A percentile compares a stretch with the other conserved stretches of the same genome.
phyloP scores from a whole-genome alignment of 37 sponge, comb jelly and placozoan species.

The Petrosia ficiformis region DNA sequence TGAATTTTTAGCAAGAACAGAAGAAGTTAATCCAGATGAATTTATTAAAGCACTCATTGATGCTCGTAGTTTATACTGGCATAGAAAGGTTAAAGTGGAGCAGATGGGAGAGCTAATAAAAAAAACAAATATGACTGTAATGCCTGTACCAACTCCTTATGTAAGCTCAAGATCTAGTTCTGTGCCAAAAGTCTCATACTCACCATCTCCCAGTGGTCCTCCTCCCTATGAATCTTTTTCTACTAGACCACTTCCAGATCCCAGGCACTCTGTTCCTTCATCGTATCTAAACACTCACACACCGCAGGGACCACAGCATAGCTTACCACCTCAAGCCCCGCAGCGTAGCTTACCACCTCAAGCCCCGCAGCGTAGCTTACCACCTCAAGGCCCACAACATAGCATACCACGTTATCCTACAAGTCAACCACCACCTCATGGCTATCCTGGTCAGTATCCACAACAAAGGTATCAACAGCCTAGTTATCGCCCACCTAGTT shows the following conservation, averaged over 20 bases:
- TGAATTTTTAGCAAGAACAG: constrained; percentile 26
- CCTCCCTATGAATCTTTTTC: neutral
- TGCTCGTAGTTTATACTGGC: constrained; percentile 47
- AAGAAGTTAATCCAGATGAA: constrained; percentile 23
- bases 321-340: too few relatives aligned
- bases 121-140: neutral
- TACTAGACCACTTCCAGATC: neutral
- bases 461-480: too few relatives aligned
- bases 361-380: too few relatives aligned
- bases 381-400: too few relatives aligned
- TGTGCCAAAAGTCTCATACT: neutral
- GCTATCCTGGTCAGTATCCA: too few relatives aligned
- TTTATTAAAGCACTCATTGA: constrained; percentile 30
- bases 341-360: too few relatives aligned
- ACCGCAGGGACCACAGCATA: too few relatives aligned
- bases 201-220: neutral
- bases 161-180: neutral
- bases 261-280: neutral
- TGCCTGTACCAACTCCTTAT: constrained; percentile 28
- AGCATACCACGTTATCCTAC: too few relatives aligned
- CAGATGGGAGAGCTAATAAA: constrained; percentile 55
- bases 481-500: too few relatives aligned
- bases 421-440: too few relatives aligned
- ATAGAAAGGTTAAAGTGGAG: constrained; percentile 63
- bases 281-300: too few relatives aligned